Evolutionary conservation across 2,113 vertebrate genomes (phyloP).

Genomic region (Zeus faber): DNA sequence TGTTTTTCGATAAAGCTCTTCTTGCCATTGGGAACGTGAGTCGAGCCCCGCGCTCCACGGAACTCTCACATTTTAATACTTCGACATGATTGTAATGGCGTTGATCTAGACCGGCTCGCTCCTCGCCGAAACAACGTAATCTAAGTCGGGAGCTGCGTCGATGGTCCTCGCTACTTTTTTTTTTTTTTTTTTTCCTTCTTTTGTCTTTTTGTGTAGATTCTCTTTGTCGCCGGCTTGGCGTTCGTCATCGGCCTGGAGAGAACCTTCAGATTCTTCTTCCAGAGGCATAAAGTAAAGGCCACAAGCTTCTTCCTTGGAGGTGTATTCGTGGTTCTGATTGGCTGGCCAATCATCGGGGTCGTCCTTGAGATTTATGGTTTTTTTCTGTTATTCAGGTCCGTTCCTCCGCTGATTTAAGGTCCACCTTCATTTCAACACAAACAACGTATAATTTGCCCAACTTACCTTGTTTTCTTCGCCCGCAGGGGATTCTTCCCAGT

Average conservation of each 20-base stretch:
- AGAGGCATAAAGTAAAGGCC: conserved; percentile 96
- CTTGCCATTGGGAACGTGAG: conserved; percentile 98
- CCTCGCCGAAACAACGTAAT: too few species aligned
- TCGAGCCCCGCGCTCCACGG: too few species aligned
- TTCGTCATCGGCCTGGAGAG: conserved; percentile 97
- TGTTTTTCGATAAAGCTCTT: conserved; percentile 98
- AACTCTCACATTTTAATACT: too few species aligned
- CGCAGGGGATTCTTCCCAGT: conserved; percentile 96
- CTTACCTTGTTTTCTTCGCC: conserved; percentile 10
- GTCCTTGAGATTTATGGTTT: conserved; percentile 96
- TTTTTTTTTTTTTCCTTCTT: too few species aligned
- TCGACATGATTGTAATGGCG: too few species aligned
- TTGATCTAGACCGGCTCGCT: too few species aligned
- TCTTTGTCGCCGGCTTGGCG: conserved; percentile 93
- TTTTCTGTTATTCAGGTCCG: conserved; percentile 95
- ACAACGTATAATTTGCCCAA: too few species aligned
- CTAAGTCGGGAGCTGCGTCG: too few species aligned
- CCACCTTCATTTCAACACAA: background rate
- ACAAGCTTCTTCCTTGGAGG: conserved; percentile 95
- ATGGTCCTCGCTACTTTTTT: too few species aligned
- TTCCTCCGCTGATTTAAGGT: background rate
- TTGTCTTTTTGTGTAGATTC: conserved; percentile 75
- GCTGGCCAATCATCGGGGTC: conserved; percentile 95
- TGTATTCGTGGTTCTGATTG: conserved; percentile 91
- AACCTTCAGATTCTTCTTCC: conserved; percentile 98